Percentiles rank a stretch among this genome's conserved stretches.
These are phyloP conservation scores for Vombatus ursinus DNA, from an alignment of 2,113 vertebrate species.

Conservation along the genomic window DNA sequence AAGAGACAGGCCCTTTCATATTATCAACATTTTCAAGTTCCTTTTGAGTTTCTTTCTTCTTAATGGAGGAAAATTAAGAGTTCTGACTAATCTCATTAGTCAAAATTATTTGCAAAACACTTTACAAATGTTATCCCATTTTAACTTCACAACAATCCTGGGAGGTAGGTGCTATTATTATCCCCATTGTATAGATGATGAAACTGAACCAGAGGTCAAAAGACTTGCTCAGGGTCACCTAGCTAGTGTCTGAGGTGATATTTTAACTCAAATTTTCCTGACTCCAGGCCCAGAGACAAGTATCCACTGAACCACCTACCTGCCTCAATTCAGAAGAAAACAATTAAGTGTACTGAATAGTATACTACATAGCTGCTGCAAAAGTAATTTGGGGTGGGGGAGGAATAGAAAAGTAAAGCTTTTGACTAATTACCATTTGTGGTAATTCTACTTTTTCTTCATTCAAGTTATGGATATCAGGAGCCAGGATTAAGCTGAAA, in stretches of 20 bases:
- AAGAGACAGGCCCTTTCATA: neutral
- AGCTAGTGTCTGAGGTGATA: neutral
- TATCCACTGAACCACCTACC: neutral
- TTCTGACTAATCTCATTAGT: neutral
- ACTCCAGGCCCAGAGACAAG: neutral
- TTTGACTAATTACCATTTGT: conserved; percentile 66
- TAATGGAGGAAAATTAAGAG: neutral
- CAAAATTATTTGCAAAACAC: neutral
- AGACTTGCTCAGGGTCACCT: neutral
- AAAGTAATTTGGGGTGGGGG: neutral
- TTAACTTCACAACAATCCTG: neutral
- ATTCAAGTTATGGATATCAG: conserved; percentile 63
- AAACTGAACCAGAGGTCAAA: neutral
- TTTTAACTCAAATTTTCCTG: neutral
- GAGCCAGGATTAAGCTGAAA: conserved; percentile 67
- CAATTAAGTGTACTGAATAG: neutral
- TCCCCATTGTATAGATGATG: neutral
- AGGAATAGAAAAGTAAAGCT: neutral
- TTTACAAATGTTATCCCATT: neutral
- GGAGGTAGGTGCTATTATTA: neutral
- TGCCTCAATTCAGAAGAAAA: neutral
- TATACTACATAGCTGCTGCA: neutral
- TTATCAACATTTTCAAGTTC: neutral
- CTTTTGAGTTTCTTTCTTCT: conserved; percentile 12
- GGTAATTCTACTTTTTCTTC: conserved; percentile 35